Percentiles rank a stretch among this genome's conserved stretches.
phyloP scores from a whole-genome alignment of 2,888 invertebrate species.

The Orgyia antiqua region DNA sequence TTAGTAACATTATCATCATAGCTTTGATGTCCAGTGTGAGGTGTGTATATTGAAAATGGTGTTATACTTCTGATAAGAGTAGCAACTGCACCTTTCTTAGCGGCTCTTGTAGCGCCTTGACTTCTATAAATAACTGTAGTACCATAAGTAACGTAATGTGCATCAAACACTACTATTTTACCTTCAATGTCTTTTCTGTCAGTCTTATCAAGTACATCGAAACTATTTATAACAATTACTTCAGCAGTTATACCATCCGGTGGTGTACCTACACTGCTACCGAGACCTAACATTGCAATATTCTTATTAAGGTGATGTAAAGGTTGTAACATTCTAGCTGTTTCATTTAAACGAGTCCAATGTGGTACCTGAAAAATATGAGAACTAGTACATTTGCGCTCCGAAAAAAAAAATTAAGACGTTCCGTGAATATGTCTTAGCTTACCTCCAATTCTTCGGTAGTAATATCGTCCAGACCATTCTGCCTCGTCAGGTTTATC shows the following conservation, averaged over 20 bases:
- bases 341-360: conserved; percentile 80
- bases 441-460: conserved; percentile 79
- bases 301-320: conserved; percentile 60
- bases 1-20: conserved; percentile 77
- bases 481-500: conserved; percentile 43
- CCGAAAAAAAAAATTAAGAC: not conserved
- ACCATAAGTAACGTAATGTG: conserved; percentile 80
- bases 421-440: too few relatives aligned
- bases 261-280: conserved; percentile 82
- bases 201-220: conserved; percentile 79
- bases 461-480: conserved; percentile 75
- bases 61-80: conserved; percentile 84
- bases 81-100: conserved; percentile 85
- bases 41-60: conserved; percentile 84
- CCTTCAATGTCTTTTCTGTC: conserved; percentile 69
- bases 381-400: too few relatives aligned
- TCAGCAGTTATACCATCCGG: conserved; percentile 82
- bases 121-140: conserved; percentile 81
- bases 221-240: conserved; percentile 83
- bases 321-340: conserved; percentile 79
- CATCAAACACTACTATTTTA: conserved; percentile 88
- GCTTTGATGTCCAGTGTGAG: conserved; percentile 84
- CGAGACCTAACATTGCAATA: conserved; percentile 82
- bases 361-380: conserved; percentile 46
- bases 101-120: conserved; percentile 81